Percentiles rank a stretch among this genome's conserved stretches.
Conservation (phyloP, 2,888 invertebrate genomes). For the Drepanosiphum platanoidis region DNA sequence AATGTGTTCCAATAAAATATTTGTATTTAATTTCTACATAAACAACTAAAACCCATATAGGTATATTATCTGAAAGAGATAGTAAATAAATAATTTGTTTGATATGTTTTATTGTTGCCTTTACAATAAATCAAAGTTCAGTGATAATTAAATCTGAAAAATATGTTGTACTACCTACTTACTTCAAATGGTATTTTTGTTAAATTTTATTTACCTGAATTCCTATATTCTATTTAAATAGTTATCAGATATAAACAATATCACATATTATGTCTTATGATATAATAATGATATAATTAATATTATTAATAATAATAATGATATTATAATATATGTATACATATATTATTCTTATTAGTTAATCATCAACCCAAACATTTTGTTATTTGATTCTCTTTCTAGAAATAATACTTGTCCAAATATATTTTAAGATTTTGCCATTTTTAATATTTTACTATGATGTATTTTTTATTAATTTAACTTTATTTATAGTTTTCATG, state of each 20-base stretch:
- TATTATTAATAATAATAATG: no score
- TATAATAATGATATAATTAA: no score
- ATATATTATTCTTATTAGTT: neutral
- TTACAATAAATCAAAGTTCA: constrained; percentile 14
- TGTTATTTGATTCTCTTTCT: neutral
- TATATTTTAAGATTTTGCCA: no score
- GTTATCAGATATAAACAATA: constrained; percentile 8
- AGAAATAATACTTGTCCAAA: neutral
- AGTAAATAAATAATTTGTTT: neutral
- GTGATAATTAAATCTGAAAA: neutral
- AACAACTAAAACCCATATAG: neutral
- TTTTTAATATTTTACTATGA: neutral
- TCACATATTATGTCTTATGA: neutral
- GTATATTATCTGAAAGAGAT: neutral
- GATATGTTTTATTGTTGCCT: neutral
- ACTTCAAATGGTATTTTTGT: constrained; percentile 10
- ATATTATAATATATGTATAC: constrained; percentile 19
- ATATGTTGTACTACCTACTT: neutral
- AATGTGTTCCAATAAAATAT: no score
- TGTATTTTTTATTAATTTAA: neutral
- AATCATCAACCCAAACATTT: neutral
- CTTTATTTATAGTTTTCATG: no score
- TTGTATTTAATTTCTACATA: neutral
- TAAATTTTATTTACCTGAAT: constrained; percentile 14
- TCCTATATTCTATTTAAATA: constrained; percentile 9